Evolutionary conservation across 2,797 vertebrate genomes (phyloP), one percentile per base, ranked within the genome.

Genomic region (Peromyscus attwateri): DNA sequence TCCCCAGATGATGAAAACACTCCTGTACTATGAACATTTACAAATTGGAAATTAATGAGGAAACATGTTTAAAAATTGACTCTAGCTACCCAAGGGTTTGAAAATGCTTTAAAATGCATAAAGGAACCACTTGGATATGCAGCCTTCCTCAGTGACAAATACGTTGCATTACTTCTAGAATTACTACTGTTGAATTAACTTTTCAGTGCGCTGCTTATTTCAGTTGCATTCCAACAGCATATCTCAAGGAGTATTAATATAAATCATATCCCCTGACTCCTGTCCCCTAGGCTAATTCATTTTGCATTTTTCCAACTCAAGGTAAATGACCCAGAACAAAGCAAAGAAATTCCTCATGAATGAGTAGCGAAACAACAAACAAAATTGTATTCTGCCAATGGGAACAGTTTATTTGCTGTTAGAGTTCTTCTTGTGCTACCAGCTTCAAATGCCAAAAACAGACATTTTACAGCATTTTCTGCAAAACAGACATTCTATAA

Each of bases 11-110:
- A 64, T 95, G 96, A 95, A 98, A 98, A 98, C 76, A 88, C 57
- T 97, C 80, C 87, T 95, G 95, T 87, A 97, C 66, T 97, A 96
- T 75, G 82, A 46, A 96, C 81, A 96, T 92, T 96, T 97, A 97
- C 87, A 98, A 98, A 98, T 92, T 95, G 97, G 98, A 99, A 98
- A 98, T 96, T 98, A 98, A 98, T 91, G 95, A 98, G 95, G 37
- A 97, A 98, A 97, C 80, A 92, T 98, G 91, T 85, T 98, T 97
- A 95, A 98, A 98, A 98, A 97, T 92, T 98, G 87, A 92, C 68
- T 98, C 84, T 40, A 81, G 70, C 87, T 96, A 97, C 94, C 92
- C 87, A 96, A 73, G 94, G 94, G 79, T 31, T 96, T 84, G 93
- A 79, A 96, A 94, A 95, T 73, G 96, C 96, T 98, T 96, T 93